A percentile compares a stretch with the other conserved stretches of the same genome.
Conservation (phyloP, 2,113 vertebrate genomes). For the Hemichromis elongatus region DNA sequence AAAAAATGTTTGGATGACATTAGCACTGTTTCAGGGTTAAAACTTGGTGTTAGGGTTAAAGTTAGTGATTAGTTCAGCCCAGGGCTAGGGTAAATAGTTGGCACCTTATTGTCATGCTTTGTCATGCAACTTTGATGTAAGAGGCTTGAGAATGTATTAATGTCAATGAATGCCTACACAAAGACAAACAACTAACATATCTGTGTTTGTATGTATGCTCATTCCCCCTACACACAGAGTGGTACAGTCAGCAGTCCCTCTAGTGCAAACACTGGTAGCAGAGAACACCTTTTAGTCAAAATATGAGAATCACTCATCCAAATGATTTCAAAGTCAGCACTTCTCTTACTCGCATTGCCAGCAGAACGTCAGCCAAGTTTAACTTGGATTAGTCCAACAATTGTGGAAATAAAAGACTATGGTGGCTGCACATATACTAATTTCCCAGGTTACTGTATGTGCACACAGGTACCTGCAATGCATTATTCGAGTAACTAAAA, state of each 20-base stretch:
- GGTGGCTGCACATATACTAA: neutral
- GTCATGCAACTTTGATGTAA: neutral
- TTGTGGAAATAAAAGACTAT: neutral
- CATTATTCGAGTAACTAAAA: neutral
- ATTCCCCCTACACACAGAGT: neutral
- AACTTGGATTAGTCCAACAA: neutral
- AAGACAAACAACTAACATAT: neutral
- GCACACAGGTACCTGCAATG: neutral
- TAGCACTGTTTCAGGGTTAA: neutral
- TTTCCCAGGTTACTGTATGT: neutral
- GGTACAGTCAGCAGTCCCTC: neutral
- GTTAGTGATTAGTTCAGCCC: neutral
- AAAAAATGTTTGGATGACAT: neutral
- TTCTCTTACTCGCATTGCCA: fast-evolving
- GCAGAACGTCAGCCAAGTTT: neutral
- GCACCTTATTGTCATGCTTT: too few relatives aligned
- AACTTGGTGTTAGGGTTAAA: too few relatives aligned
- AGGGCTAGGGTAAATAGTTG: neutral
- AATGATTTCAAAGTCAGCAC: neutral
- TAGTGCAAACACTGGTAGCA: neutral
- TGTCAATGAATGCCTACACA: neutral
- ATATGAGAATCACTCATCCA: neutral
- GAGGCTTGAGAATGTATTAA: neutral
- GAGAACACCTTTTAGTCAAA: neutral
- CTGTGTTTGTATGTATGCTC: neutral